Percentiles rank a stretch among this genome's conserved stretches.
phyloP scores from a whole-genome alignment of 2,113 vertebrate species.

The Pseudorasbora parva region DNA sequence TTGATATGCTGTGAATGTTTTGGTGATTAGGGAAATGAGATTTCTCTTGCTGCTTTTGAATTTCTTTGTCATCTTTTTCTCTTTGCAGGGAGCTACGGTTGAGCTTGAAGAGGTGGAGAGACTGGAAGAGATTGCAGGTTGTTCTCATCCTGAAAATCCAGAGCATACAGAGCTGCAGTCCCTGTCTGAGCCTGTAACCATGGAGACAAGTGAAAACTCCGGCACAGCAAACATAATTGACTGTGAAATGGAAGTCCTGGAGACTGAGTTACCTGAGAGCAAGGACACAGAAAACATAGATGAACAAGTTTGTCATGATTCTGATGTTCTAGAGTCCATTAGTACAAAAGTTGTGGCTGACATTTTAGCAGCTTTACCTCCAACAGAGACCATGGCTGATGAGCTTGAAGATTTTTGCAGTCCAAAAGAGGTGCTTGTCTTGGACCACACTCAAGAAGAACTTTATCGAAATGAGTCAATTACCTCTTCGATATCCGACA shows the following conservation, averaged over 20 bases:
- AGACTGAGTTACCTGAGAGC: conserved; percentile 64
- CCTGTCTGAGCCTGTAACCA: conserved; percentile 69
- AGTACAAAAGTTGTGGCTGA: conserved; percentile 38
- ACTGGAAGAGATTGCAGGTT: conserved; percentile 51
- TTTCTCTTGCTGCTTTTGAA: not conserved
- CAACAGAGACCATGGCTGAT: conserved; percentile 35
- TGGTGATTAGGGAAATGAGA: conserved; percentile 27
- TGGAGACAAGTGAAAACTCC: conserved; percentile 78
- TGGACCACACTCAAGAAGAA: conserved; percentile 63
- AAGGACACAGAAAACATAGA: conserved; percentile 60
- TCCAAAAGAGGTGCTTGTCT: conserved; percentile 63
- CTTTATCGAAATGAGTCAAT: conserved; percentile 75
- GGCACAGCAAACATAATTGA: conserved; percentile 59
- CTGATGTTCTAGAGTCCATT: conserved; percentile 49
- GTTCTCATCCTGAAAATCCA: conserved; percentile 69
- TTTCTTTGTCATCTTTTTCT: conserved; percentile 5
- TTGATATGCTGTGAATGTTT: conserved; percentile 25
- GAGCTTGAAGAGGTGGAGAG: conserved; percentile 62
- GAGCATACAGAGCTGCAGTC: conserved; percentile 60
- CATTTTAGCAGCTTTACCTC: conserved; percentile 52
- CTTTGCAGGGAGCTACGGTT: conserved; percentile 66
- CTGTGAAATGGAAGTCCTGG: conserved; percentile 66
- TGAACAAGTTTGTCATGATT: conserved; percentile 57
- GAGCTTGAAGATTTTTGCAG: conserved; percentile 49
- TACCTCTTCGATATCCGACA: conserved; percentile 73